phyloP scores from a whole-genome alignment of 2,888 invertebrate species.

The Oscheius sp. region DNA sequence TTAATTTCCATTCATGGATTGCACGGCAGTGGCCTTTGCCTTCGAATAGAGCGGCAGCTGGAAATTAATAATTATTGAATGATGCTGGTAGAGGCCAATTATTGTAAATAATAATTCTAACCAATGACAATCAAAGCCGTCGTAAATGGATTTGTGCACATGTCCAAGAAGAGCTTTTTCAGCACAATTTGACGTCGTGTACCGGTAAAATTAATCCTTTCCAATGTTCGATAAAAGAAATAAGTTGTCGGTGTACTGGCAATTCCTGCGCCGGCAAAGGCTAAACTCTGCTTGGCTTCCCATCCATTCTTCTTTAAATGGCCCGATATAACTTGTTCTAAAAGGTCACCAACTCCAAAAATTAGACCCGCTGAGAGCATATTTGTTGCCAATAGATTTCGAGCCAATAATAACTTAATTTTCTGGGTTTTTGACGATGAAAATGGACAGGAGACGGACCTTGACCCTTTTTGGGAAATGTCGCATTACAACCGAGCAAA shows the following conservation, averaged over 20 bases:
- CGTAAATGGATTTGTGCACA: constrained; percentile 3
- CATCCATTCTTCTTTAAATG: constrained; percentile 1
- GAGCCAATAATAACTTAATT: not conserved
- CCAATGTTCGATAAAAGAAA: not conserved
- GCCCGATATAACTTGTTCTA: constrained; percentile 15
- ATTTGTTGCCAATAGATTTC: constrained; percentile 8
- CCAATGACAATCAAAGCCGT: constrained; percentile 14
- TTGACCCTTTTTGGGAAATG: not conserved
- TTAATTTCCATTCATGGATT: not conserved
- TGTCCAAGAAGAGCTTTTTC: constrained; percentile 29
- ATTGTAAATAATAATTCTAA: no score
- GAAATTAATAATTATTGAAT: no score
- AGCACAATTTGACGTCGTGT: not conserved
- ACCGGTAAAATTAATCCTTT: not conserved
- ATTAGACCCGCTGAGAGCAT: not conserved
- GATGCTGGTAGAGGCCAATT: no score
- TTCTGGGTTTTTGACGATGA: not conserved
- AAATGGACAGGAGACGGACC: not conserved
- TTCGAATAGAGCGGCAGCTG: constrained; percentile 1
- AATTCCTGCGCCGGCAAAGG: constrained; percentile 7
- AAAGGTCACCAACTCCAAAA: constrained; percentile 16
- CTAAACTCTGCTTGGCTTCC: not conserved
- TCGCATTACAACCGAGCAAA: not conserved
- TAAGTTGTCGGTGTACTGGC: not conserved
- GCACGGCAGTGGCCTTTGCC: not conserved